Base-by-base conservation (phyloP, 1,140 invertebrate species). In the Drosophila ogumai region DNA sequence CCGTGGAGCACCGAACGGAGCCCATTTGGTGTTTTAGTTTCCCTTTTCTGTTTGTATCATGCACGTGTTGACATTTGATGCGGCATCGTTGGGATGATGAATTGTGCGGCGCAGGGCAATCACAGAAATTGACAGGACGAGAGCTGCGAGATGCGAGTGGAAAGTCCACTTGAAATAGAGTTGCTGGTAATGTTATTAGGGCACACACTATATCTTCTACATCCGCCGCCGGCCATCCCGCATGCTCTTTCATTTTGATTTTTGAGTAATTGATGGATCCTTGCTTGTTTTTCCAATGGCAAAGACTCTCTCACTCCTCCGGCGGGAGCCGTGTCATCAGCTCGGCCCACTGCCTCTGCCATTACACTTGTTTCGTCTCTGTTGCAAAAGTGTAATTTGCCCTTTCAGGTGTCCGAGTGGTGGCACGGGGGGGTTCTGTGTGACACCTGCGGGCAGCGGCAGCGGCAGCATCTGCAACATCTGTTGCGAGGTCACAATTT, bases 11-110 rank as follows among this genome's bases (percentile, higher is more conserved):
- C 8, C 46, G 46, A 49, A 49, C 25, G 25, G 25, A 52, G 46
- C 31, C 50, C 58, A 75, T 55, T 75, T 43, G n/a, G 25, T 49
- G 52, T 66, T 56, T 57, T 34, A 34, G 25, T 44, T 52, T 46
- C 34, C 50, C 31, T 50, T 75, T 52, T 63, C 61, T 63, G 50
- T 61, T 78, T 78, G 59, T 79, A 56, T 72, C 57, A 74, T 57
- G 76, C 76, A 79, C 76, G 75, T 79, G 75, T 79, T 79, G 66
- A 79, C 75, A 79, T 78, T 78, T 78, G 66, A 72, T 71, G 66
- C 75, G 56, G 49, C 75, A 78, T 54, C 52, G 57, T 54, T 60
- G 28, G 19, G 43, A 79, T 79, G 76, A 79, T 79, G 76, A 79
- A 79, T 79, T 79, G 59, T 79, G 68, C 61, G 67, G 55, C 50